These are phyloP conservation scores for Melospiza georgiana DNA, from an alignment of 2,113 vertebrate species.

Conservation along the genomic window DNA sequence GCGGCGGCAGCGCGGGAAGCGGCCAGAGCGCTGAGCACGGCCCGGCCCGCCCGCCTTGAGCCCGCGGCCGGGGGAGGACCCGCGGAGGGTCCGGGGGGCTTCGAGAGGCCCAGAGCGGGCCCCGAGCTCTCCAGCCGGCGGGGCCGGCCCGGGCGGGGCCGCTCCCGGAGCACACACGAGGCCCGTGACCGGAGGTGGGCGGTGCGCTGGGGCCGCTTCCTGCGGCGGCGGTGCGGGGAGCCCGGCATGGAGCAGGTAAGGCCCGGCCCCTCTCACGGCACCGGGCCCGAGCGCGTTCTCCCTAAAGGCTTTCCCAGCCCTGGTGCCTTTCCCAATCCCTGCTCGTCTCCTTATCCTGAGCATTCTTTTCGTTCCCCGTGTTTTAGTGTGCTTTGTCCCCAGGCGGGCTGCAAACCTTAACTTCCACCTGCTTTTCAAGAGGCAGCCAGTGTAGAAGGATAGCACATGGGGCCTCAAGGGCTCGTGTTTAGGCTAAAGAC, in stretches of 20 bases:
- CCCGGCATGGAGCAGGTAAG: background rate
- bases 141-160: background rate
- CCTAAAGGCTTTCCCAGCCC: rapidly evolving
- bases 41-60: rapidly evolving
- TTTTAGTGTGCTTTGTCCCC: too few relatives aligned
- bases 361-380: background rate
- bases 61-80: rapidly evolving
- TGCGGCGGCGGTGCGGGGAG: background rate
- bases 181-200: background rate
- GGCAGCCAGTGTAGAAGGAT: background rate
- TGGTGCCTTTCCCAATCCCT: rapidly evolving
- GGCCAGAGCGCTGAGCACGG: background rate
- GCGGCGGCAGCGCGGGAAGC: background rate
- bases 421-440: too few relatives aligned
- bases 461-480: too few relatives aligned
- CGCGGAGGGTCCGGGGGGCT: rapidly evolving
- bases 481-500: background rate
- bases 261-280: too few relatives aligned
- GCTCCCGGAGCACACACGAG: rapidly evolving
- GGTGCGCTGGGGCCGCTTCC: background rate
- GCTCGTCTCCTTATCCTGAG: background rate
- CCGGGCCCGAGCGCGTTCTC: background rate
- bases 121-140: rapidly evolving
- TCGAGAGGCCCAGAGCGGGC: rapidly evolving
- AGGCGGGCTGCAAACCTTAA: background rate